A percentile compares a stretch with the other conserved stretches of the same genome.
Conservation (phyloP, 2,797 vertebrate species). For the Spondyliosoma cantharus region DNA sequence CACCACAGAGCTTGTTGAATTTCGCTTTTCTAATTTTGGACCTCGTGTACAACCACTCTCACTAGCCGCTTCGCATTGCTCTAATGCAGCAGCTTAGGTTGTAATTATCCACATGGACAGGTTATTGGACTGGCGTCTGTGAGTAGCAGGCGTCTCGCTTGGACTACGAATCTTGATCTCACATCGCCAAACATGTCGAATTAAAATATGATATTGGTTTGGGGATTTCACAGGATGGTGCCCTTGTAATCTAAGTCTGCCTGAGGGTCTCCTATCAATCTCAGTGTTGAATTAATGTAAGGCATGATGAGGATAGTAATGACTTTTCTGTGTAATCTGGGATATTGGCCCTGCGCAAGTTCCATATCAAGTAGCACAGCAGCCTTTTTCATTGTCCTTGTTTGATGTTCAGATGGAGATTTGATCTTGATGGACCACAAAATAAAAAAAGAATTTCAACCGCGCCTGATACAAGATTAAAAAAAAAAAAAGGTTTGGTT, state of each 20-base stretch:
- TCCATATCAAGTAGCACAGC: constrained; percentile 44
- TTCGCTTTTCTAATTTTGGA: constrained; percentile 63
- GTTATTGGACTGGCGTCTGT: constrained; percentile 59
- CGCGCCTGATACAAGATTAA: constrained; percentile 4
- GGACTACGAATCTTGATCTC: constrained; percentile 57
- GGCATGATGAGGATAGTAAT: constrained; percentile 62
- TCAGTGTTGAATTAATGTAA: constrained; percentile 64
- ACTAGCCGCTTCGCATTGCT: constrained; percentile 25
- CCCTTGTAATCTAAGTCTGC: constrained; percentile 66
- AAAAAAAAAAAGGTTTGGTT: neutral
- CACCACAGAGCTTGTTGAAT: constrained; percentile 57
- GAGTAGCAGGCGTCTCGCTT: constrained; percentile 31
- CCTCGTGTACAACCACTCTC: constrained; percentile 29
- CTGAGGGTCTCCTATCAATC: constrained; percentile 67
- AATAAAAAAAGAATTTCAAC: neutral
- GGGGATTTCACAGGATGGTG: constrained; percentile 68
- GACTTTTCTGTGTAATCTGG: constrained; percentile 69
- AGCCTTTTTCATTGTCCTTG: constrained; percentile 41
- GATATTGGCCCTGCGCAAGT: constrained; percentile 56
- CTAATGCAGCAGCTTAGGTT: constrained; percentile 57
- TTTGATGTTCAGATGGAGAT: constrained; percentile 40
- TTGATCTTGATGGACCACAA: constrained; percentile 9
- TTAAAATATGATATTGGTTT: constrained; percentile 75
- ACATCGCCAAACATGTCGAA: constrained; percentile 68
- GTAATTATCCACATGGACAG: constrained; percentile 66